phyloP scores from a whole-genome alignment of 53 echinoderm and acorn worm genomes.

The Actinopyga echinites region DNA sequence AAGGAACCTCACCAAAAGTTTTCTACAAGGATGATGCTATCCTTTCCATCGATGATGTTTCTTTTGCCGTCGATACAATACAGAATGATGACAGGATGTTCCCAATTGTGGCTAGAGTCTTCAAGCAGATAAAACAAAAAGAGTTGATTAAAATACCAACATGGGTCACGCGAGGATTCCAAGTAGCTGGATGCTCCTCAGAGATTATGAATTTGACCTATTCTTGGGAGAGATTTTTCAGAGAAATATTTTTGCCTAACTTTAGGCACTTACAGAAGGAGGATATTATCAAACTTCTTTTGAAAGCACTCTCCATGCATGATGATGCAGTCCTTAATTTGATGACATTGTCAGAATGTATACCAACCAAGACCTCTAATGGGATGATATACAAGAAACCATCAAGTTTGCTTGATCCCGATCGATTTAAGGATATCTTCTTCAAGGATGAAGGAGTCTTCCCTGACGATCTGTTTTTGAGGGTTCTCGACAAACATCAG shows the following conservation, averaged over 20 bases:
- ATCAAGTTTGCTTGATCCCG: not conserved
- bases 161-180: constrained; percentile 35
- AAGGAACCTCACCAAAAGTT: constrained; percentile 18
- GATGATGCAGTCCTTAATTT: not conserved
- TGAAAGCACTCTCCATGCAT: not conserved
- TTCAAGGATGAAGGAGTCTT: constrained; percentile 12
- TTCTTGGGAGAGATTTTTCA: constrained; percentile 43
- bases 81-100: not conserved
- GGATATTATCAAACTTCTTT: constrained; percentile 1
- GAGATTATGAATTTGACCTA: not conserved
- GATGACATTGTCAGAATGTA: constrained; percentile 41
- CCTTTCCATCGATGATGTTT: not conserved
- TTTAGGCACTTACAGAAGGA: not conserved
- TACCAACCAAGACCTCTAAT: not conserved
- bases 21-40: not conserved
- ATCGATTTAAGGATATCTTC: not conserved
- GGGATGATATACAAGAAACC: constrained; percentile 3
- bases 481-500: not conserved
- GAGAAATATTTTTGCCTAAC: constrained; percentile 41
- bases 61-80: not conserved
- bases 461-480: not conserved
- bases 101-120: not conserved
- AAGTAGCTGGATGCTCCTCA: not conserved
- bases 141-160: constrained; percentile 29
- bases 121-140: not conserved